Evolutionary conservation across 2,888 invertebrate species (phyloP).

Genomic region (Latrodectus hesperus): DNA sequence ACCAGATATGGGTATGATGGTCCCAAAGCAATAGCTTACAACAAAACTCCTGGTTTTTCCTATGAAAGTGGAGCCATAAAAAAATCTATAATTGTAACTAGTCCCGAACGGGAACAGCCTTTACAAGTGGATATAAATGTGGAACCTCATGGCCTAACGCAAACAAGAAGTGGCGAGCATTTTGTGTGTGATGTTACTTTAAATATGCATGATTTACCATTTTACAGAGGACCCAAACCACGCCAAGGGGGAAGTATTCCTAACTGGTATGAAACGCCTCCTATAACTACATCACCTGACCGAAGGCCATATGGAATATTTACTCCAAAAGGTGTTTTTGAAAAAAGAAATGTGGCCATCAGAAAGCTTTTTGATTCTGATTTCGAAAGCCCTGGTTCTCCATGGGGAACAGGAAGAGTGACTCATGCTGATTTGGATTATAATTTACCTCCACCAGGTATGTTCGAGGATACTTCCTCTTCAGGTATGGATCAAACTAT

Average conservation of each 20-base stretch:
- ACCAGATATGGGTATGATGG: no score
- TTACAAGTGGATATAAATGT: conserved; percentile 19
- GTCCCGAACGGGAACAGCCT: conserved; percentile 13
- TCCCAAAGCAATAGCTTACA: no score
- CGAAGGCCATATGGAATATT: not conserved
- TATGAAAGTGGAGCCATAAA: no score
- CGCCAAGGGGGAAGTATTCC: not conserved
- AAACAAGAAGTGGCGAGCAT: conserved; percentile 20
- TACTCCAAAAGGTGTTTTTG: conserved; percentile 19
- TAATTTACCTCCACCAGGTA: not conserved
- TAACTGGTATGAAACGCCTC: not conserved
- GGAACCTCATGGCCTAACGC: not conserved
- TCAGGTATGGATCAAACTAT: not conserved
- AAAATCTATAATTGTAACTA: not conserved
- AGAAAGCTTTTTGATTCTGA: not conserved
- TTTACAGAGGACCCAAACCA: not conserved
- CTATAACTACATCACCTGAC: not conserved
- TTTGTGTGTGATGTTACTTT: conserved; percentile 33
- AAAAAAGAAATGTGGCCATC: not conserved
- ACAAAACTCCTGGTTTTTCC: no score
- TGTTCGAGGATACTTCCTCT: not conserved
- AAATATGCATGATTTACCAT: not conserved
- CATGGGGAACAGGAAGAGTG: not conserved
- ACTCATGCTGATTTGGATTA: not conserved
- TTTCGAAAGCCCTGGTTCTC: not conserved